These are phyloP conservation scores for Archivesica marissinica DNA, from an alignment of 1,140 invertebrate genomes.

Conservation along the genomic window DNA sequence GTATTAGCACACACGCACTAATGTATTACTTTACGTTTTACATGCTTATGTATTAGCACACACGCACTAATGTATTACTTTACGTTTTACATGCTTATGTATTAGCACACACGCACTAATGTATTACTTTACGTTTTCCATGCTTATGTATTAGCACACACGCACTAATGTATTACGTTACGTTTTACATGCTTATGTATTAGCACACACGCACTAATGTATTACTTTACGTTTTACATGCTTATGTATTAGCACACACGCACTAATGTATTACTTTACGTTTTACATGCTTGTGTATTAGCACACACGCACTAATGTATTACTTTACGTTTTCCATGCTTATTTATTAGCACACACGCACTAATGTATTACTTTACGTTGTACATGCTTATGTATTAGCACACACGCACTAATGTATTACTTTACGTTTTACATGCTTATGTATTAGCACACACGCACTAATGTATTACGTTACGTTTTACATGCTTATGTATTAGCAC, in stretches of 20 bases:
- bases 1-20: background rate
- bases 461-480: background rate
- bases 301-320: background rate
- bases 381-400: background rate
- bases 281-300: background rate
- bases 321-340: conserved; percentile 1
- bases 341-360: too few relatives aligned
- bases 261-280: background rate
- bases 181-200: background rate
- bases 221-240: conserved; percentile 1
- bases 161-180: background rate
- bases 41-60: background rate
- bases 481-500: background rate
- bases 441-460: background rate
- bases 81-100: background rate
- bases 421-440: background rate
- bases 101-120: background rate
- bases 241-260: too few relatives aligned
- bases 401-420: background rate
- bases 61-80: background rate
- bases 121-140: background rate
- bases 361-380: background rate
- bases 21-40: background rate
- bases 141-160: background rate
- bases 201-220: background rate